Evolutionary conservation across 2,888 invertebrate species (phyloP).

Genomic region (Xanthorhoe spadicearia): DNA sequence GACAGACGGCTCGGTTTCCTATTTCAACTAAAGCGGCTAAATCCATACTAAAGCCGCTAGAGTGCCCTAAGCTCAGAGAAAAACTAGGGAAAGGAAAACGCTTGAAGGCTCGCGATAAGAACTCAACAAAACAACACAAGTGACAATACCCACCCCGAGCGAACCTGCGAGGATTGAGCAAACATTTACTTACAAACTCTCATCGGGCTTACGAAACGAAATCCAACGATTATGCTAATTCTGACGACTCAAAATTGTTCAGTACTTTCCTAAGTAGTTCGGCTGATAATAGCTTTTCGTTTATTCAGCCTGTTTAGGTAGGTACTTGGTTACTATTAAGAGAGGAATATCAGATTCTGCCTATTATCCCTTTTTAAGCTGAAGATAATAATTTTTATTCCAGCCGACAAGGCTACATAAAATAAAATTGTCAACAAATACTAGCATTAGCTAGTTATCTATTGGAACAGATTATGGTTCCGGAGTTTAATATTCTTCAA

Average conservation of each 20-base stretch:
- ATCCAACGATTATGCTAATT: conserved; percentile 27
- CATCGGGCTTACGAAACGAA: conserved; percentile 17
- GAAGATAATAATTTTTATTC: no score
- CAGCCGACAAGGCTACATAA: no score
- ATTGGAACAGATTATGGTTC: no score
- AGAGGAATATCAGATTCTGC: not conserved
- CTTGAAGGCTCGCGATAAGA: conserved; percentile 1
- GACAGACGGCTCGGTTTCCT: not conserved
- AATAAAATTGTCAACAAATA: no score
- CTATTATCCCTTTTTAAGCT: no score
- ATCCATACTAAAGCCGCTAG: not conserved
- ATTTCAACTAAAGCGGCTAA: not conserved
- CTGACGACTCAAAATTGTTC: conserved; percentile 14
- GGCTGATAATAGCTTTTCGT: conserved; percentile 10
- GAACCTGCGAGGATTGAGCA: conserved; percentile 13
- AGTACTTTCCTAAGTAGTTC: not conserved
- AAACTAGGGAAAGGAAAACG: conserved; percentile 5
- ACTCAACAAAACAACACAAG: conserved; percentile 4
- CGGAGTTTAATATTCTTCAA: no score
- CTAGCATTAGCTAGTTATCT: no score
- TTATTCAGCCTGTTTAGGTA: conserved; percentile 3
- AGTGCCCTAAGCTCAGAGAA: not conserved
- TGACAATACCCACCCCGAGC: conserved; percentile 6
- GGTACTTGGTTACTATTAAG: not conserved
- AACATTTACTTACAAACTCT: conserved; percentile 23